These are phyloP conservation scores for Phaonia tiefii DNA, from an alignment of 2,888 invertebrate genomes.

Conservation along the genomic window DNA sequence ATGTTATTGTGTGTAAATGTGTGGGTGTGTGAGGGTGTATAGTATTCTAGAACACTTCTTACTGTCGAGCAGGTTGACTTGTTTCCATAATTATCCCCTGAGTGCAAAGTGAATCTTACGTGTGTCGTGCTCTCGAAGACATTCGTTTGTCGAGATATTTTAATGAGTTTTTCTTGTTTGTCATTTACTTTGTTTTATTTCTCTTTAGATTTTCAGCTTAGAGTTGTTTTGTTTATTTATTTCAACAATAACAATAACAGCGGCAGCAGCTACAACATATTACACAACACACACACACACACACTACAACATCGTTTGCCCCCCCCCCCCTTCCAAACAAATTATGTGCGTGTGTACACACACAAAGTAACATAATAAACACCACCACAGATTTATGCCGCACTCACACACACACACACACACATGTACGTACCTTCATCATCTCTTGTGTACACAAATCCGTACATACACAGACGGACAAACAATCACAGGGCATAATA, in stretches of 20 bases:
- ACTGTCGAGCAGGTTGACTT: conserved; percentile 50
- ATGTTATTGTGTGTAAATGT: too few relatives aligned
- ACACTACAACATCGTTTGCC: not conserved
- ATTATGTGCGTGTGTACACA: conserved; percentile 23
- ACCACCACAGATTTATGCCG: conserved; percentile 53
- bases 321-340: too few relatives aligned
- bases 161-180: conserved; percentile 60
- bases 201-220: conserved; percentile 43
- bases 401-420: not conserved
- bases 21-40: not conserved
- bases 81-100: conserved; percentile 56
- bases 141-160: conserved; percentile 53
- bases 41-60: not conserved
- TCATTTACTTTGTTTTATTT: conserved; percentile 53
- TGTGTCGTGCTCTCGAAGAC: conserved; percentile 42
- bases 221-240: conserved; percentile 31
- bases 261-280: conserved; percentile 8
- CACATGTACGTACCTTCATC: not conserved
- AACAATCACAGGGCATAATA: conserved; percentile 33
- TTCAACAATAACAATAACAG: conserved; percentile 24
- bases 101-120: conserved; percentile 37
- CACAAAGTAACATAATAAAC: conserved; percentile 37
- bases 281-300: not conserved
- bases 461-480: conserved; percentile 1
- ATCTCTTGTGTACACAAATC: conserved; percentile 9